Evolutionary conservation across 2,113 vertebrate species (phyloP).

Genomic region (Eubucco bourcierii): DNA sequence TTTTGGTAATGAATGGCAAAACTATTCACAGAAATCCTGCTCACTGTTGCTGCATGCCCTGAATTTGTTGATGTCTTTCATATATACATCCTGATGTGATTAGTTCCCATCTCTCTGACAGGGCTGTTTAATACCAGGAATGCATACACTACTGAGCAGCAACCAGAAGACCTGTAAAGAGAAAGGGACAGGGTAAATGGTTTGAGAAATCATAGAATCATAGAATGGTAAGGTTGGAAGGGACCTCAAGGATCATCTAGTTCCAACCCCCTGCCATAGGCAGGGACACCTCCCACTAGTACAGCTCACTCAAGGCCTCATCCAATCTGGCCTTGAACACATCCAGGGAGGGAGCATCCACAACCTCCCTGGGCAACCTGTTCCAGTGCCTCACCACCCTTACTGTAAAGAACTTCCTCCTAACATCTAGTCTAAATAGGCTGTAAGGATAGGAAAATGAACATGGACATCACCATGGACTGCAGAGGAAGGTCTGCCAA

Average conservation of each 20-base stretch:
- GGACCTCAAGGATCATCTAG: too few species aligned
- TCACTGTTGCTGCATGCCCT: neutral
- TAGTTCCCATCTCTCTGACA: neutral
- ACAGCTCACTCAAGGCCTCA: too few species aligned
- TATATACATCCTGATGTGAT: neutral
- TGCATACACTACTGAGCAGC: neutral
- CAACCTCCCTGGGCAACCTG: too few species aligned
- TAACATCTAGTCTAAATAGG: too few species aligned
- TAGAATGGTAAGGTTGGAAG: too few species aligned
- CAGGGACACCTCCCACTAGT: too few species aligned
- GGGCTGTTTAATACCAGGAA: neutral
- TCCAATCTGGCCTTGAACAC: too few species aligned
- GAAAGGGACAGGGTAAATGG: neutral
- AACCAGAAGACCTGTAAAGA: neutral
- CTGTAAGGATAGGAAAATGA: neutral
- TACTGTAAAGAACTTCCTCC: too few species aligned
- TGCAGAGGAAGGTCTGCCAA: neutral
- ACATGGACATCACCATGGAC: neutral
- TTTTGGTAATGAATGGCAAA: slow-evolving; percentile 31
- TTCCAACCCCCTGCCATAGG: too few species aligned
- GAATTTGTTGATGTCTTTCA: neutral
- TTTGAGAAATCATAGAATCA: too few species aligned
- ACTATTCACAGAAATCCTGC: slow-evolving; percentile 5
- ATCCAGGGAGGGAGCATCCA: too few species aligned
- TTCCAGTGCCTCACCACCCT: too few species aligned